These are phyloP conservation scores for Oreochromis spilurus DNA, from an alignment of 2,113 vertebrate genomes.

Conservation along the genomic window DNA sequence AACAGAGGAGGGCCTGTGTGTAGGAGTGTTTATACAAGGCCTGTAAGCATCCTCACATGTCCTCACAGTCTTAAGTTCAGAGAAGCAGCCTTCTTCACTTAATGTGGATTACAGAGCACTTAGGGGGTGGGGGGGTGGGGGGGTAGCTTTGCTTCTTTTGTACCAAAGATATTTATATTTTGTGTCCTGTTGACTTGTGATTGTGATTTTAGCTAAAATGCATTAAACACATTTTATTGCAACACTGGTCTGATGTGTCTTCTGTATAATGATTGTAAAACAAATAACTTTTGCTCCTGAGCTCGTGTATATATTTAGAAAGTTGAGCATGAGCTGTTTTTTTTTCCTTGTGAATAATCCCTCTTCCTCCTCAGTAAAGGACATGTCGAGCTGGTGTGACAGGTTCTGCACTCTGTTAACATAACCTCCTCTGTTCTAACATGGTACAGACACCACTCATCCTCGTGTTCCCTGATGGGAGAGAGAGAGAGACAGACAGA, in stretches of 20 bases:
- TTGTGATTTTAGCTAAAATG: neutral
- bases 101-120: neutral
- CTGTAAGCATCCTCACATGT: slow-evolving; percentile 23
- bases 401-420: slow-evolving; percentile 51
- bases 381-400: slow-evolving; percentile 39
- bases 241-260: neutral
- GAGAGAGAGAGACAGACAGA: neutral
- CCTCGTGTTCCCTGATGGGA: slow-evolving; percentile 26
- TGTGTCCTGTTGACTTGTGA: neutral
- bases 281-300: neutral
- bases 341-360: slow-evolving; percentile 16
- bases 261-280: neutral
- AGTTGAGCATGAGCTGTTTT: slow-evolving; percentile 7
- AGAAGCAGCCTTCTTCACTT: neutral
- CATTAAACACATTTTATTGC: neutral
- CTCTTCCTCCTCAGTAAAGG: slow-evolving; percentile 27
- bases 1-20: slow-evolving; percentile 27
- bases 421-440: slow-evolving; percentile 23
- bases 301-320: slow-evolving; percentile 3
- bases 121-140: neutral
- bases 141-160: neutral
- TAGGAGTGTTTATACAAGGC: slow-evolving; percentile 31
- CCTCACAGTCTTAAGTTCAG: slow-evolving; percentile 4
- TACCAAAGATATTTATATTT: neutral
- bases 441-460: slow-evolving; percentile 42